phyloP scores from a whole-genome alignment of 2,797 vertebrate species.

The Synanceia verrucosa region DNA sequence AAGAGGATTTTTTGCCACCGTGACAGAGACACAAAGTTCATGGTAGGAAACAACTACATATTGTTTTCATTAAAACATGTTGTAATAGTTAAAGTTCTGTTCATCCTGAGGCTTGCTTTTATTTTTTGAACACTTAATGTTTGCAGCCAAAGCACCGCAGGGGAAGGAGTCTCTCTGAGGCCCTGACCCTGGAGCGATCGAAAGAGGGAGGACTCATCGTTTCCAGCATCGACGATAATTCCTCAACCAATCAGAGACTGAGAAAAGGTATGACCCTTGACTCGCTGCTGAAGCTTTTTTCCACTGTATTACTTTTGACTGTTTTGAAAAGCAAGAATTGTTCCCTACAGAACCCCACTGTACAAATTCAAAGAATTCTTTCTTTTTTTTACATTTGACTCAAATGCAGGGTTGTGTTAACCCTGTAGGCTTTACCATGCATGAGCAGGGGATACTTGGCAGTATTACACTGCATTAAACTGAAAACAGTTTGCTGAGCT shows the following conservation, averaged over 20 bases:
- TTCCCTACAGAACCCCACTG: not conserved
- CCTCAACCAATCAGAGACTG: constrained; percentile 51
- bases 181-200: constrained; percentile 72
- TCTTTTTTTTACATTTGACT: not conserved
- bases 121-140: not conserved
- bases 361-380: not conserved
- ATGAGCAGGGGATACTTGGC: not conserved
- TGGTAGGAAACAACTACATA: constrained; percentile 29
- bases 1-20: not conserved
- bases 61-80: not conserved
- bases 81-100: not conserved
- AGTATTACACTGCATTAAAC: no score
- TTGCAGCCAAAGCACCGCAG: constrained; percentile 67
- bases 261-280: constrained; percentile 69
- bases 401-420: not conserved
- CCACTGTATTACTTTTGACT: not conserved
- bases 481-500: no score
- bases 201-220: constrained; percentile 64
- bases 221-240: constrained; percentile 52
- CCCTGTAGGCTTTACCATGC: not conserved
- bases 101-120: not conserved
- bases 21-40: constrained; percentile 36
- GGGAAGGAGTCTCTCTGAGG: constrained; percentile 77
- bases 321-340: not conserved
- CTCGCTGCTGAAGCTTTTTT: not conserved